These are phyloP conservation scores for Gonioctena quinquepunctata DNA, from an alignment of 1,140 invertebrate genomes.

Conservation along the genomic window DNA sequence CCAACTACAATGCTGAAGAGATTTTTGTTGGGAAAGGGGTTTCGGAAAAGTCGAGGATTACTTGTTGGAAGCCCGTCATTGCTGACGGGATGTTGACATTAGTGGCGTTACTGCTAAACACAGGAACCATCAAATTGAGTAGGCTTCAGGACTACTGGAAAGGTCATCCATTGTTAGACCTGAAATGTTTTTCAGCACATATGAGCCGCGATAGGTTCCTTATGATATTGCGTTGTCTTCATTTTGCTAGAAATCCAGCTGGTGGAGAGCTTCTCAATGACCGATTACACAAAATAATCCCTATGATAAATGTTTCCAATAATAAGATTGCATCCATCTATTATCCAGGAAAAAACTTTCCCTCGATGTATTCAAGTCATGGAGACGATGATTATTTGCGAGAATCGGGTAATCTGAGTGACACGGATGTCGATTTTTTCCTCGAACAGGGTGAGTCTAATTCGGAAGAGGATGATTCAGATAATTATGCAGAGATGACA, in stretches of 20 bases:
- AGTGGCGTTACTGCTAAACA: not conserved
- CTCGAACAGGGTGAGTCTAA: too few species aligned
- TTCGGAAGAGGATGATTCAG: too few species aligned
- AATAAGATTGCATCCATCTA: conserved; percentile 39
- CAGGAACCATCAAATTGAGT: not conserved
- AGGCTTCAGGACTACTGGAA: not conserved
- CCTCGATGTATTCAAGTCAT: conserved; percentile 54
- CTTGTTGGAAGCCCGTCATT: not conserved
- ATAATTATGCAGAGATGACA: not conserved
- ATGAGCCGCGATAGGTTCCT: conserved; percentile 20
- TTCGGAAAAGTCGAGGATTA: not conserved
- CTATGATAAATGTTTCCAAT: conserved; percentile 38
- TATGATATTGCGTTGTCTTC: conserved; percentile 32
- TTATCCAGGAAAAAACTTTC: conserved; percentile 50
- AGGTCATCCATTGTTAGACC: not conserved
- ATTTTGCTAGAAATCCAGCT: conserved; percentile 23
- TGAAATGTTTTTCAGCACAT: not conserved
- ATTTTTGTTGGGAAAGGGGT: not conserved
- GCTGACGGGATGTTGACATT: not conserved
- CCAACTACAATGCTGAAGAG: not conserved
- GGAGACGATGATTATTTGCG: conserved; percentile 45
- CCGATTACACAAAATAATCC: conserved; percentile 27
- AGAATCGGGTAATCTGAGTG: too few species aligned
- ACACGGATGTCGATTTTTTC: too few species aligned
- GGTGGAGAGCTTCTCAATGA: conserved; percentile 1